These are phyloP conservation scores for Steinernema hermaphroditum DNA, from an alignment of 2,888 invertebrate genomes.

Conservation along the genomic window DNA sequence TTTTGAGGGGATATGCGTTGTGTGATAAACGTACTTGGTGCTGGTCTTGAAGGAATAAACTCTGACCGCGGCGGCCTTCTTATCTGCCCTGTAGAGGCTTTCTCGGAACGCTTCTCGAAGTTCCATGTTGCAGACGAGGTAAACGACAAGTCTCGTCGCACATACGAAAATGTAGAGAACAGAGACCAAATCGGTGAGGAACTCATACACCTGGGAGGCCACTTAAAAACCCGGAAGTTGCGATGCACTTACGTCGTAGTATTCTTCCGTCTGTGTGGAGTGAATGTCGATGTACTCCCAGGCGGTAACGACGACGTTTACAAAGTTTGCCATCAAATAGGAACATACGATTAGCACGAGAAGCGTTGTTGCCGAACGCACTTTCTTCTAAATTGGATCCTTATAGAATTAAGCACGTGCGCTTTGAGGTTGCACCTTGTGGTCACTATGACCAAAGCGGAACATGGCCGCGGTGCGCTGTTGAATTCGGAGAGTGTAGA, in stretches of 20 bases:
- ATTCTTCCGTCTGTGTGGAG: conserved; percentile 53
- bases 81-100: conserved; percentile 12
- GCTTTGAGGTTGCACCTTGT: conserved; percentile 49
- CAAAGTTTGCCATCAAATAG: conserved; percentile 59
- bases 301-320: conserved; percentile 60
- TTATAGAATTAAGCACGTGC: not conserved
- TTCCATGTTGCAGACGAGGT: conserved; percentile 59
- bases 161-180: conserved; percentile 62
- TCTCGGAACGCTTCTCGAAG: conserved; percentile 44
- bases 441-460: conserved; percentile 57
- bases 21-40: conserved; percentile 24
- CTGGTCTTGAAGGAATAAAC: conserved; percentile 14
- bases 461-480: conserved; percentile 64
- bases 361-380: conserved; percentile 62
- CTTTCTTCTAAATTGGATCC: conserved; percentile 50
- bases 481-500: conserved; percentile 55
- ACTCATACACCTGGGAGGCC: conserved; percentile 56
- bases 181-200: conserved; percentile 58
- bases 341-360: conserved; percentile 64
- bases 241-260: conserved; percentile 47
- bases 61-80: conserved; percentile 25
- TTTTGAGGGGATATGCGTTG: too few relatives aligned
- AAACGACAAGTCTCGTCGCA: conserved; percentile 59
- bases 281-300: conserved; percentile 62
- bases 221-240: not conserved